These are phyloP conservation scores for Xestia rhomboidea DNA, from an alignment of 2,888 invertebrate species.

Conservation along the genomic window DNA sequence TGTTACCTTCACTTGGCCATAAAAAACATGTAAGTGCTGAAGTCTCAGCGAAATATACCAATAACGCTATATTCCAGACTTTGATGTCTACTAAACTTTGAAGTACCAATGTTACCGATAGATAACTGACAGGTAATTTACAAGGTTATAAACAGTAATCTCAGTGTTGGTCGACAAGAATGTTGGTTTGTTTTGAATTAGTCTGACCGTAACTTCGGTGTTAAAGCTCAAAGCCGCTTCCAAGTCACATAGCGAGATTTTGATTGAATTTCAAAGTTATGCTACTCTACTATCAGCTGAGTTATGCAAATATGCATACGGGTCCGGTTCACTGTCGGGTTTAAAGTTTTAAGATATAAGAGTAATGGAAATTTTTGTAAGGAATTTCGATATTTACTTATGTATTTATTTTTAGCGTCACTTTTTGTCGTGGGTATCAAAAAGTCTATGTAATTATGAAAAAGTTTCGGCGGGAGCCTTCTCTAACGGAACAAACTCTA, in stretches of 20 bases:
- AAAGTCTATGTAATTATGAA: not conserved
- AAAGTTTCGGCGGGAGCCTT: not conserved
- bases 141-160: not conserved
- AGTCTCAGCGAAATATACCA: conserved; percentile 7
- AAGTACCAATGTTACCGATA: conserved; percentile 22
- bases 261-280: conserved; percentile 26
- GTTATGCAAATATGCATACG: not conserved
- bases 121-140: not conserved
- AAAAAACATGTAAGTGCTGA: conserved; percentile 24
- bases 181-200: conserved; percentile 3
- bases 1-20: conserved; percentile 17
- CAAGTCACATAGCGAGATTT: not conserved
- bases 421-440: not conserved
- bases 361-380: not conserved
- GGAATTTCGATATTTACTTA: too few relatives aligned
- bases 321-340: not conserved
- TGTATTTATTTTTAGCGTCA: too few relatives aligned
- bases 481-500: not conserved
- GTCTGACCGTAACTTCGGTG: conserved; percentile 3
- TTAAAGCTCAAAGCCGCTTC: conserved; percentile 4
- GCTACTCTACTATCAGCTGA: not conserved
- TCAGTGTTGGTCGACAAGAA: conserved; percentile 5
- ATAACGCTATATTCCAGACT: conserved; percentile 25
- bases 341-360: too few relatives aligned
- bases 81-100: not conserved